phyloP scores from a whole-genome alignment of 2,113 vertebrate species.

The Axis porcinus region DNA sequence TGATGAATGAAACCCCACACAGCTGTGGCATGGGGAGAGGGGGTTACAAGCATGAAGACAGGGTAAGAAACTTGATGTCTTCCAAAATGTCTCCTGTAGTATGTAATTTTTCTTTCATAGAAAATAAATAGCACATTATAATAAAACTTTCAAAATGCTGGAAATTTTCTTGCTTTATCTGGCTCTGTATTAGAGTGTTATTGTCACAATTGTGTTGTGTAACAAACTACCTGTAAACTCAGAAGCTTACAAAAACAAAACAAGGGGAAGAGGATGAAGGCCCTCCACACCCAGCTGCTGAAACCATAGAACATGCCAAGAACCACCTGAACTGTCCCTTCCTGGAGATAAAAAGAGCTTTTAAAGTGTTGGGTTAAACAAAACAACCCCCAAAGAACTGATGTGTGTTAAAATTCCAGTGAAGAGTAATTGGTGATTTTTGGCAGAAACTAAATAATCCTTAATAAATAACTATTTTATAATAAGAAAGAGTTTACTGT shows the following conservation, averaged over 20 bases:
- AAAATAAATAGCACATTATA: background rate
- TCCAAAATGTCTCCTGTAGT: background rate
- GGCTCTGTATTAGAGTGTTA: background rate
- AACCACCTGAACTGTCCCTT: background rate
- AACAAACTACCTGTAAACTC: background rate
- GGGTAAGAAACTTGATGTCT: background rate
- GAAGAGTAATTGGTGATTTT: conserved; percentile 61
- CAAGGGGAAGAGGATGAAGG: background rate
- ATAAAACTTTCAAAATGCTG: background rate
- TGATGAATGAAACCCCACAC: background rate
- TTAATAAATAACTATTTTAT: conserved; percentile 73
- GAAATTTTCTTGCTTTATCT: background rate
- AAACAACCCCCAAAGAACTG: conserved; percentile 19
- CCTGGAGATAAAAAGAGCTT: background rate
- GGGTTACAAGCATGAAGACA: background rate
- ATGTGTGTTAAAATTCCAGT: conserved; percentile 35
- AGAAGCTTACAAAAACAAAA: background rate
- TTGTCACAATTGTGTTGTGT: background rate
- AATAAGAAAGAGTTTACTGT: background rate
- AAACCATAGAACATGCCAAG: background rate
- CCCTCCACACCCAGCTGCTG: background rate
- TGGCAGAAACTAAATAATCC: conserved; percentile 61
- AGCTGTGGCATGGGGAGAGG: background rate
- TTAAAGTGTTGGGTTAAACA: background rate
- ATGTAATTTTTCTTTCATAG: background rate